A percentile compares a stretch with the other conserved stretches of the same genome.
Evolutionary conservation across 2,888 invertebrate genomes (phyloP).

Genomic region (Chrysopilus asiliformis): DNA sequence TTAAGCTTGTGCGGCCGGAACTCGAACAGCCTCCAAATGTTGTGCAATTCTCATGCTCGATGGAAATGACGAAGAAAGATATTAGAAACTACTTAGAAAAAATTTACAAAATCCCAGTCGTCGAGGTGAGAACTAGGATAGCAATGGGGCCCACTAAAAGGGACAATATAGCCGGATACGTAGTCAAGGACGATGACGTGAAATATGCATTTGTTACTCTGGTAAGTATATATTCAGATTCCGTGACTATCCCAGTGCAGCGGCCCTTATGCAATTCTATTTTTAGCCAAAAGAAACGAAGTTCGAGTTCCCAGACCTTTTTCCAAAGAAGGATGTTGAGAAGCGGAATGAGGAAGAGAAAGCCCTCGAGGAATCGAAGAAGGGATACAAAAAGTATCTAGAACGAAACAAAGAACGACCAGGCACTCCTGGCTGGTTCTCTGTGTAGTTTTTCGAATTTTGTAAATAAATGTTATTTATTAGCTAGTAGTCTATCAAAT

Average conservation of each 20-base stretch:
- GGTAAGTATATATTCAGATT: conserved; percentile 39
- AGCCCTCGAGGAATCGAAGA: conserved; percentile 47
- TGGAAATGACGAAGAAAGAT: conserved; percentile 86
- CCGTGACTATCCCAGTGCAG: background rate
- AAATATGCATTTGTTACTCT: conserved; percentile 68
- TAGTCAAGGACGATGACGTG: conserved; percentile 70
- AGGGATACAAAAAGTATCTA: conserved; percentile 44
- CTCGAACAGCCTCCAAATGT: conserved; percentile 60
- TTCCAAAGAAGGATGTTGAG: conserved; percentile 36
- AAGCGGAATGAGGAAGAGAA: conserved; percentile 41
- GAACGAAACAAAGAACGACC: conserved; percentile 52
- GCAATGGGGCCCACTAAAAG: conserved; percentile 51
- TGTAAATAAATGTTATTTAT: background rate
- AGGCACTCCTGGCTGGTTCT: conserved; percentile 69
- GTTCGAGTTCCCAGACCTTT: conserved; percentile 68
- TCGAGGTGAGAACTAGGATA: conserved; percentile 64
- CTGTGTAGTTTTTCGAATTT: conserved; percentile 38
- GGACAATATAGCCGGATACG: conserved; percentile 46
- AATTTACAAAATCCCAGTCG: conserved; percentile 77
- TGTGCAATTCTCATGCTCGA: conserved; percentile 80
- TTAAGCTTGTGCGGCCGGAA: conserved; percentile 70
- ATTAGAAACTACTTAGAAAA: conserved; percentile 89
- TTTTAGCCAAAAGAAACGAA: conserved; percentile 54
- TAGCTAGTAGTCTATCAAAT: no score
- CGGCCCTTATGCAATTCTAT: background rate